A percentile compares a stretch with the other conserved stretches of the same genome.
Evolutionary conservation across 2,797 vertebrate species (phyloP).

Genomic region (Arnoldichthys spilopterus): DNA sequence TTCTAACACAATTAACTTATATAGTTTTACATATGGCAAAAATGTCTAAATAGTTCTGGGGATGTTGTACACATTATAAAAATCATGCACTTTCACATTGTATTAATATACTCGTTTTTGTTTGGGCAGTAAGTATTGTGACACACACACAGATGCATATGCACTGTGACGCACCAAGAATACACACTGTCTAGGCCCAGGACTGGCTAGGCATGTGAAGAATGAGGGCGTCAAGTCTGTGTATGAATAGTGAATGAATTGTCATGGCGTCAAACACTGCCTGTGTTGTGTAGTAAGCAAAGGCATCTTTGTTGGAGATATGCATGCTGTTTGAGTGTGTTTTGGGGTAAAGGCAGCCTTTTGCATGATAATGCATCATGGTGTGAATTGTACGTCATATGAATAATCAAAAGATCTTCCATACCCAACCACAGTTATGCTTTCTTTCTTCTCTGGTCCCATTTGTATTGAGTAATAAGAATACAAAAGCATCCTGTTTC

Average conservation of each 20-base stretch:
- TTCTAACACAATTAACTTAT: no score
- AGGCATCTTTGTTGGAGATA: constrained; percentile 75
- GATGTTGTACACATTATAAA: neutral
- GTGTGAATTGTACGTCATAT: constrained; percentile 69
- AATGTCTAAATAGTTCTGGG: no score
- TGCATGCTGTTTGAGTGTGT: constrained; percentile 60
- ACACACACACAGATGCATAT: neutral
- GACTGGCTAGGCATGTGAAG: neutral
- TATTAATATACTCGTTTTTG: neutral
- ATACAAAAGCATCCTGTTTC: neutral
- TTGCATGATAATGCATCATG: constrained; percentile 79
- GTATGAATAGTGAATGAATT: constrained; percentile 68
- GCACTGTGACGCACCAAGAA: neutral
- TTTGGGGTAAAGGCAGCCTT: constrained; percentile 52
- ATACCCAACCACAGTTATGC: constrained; percentile 40
- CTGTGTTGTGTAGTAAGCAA: constrained; percentile 68
- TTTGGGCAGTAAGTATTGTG: neutral
- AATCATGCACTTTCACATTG: neutral
- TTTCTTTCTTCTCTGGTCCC: neutral
- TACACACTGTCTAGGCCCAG: neutral
- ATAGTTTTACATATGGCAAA: no score
- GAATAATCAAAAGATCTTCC: constrained; percentile 64
- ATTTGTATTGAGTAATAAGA: neutral
- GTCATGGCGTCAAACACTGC: constrained; percentile 61
- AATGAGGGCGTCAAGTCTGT: constrained; percentile 42